Evolutionary conservation across 2,797 vertebrate species (phyloP).

Genomic region (Geotrypetes seraphini): DNA sequence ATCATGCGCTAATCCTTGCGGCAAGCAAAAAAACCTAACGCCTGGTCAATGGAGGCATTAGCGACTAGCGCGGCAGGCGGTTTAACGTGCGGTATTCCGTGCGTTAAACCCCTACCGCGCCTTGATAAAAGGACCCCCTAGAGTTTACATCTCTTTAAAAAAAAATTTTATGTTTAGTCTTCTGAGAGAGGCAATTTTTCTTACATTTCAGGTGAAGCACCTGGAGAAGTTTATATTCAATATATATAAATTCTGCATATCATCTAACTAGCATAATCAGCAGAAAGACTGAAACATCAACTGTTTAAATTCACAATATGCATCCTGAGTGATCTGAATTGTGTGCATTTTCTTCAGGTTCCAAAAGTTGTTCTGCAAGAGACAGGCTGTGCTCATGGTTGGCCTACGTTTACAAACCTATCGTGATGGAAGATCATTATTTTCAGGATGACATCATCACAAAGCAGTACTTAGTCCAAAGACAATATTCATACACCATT

Average conservation of each 20-base stretch:
- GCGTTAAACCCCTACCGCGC: no score
- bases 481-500: not conserved
- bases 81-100: no score
- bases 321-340: slow-evolving; percentile 5
- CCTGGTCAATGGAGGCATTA: no score
- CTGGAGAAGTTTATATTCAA: slow-evolving; percentile 36
- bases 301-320: slow-evolving; percentile 30
- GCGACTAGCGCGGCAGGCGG: no score
- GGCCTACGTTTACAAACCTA: not conserved
- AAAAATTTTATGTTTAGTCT: slow-evolving; percentile 37
- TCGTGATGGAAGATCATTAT: not conserved
- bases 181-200: slow-evolving; percentile 46
- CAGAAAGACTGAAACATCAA: slow-evolving; percentile 33
- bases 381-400: not conserved
- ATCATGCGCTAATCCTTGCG: no score
- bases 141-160: no score
- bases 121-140: no score
- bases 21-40: no score
- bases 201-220: slow-evolving; percentile 40
- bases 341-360: not conserved
- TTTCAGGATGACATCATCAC: slow-evolving; percentile 8
- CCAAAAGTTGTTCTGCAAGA: not conserved
- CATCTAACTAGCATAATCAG: slow-evolving; percentile 38
- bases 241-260: slow-evolving; percentile 37
- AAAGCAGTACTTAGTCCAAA: not conserved